Conservation (phyloP, 37 sponge, comb jelly and placozoan species). For the Chondrosia reniformis region DNA sequence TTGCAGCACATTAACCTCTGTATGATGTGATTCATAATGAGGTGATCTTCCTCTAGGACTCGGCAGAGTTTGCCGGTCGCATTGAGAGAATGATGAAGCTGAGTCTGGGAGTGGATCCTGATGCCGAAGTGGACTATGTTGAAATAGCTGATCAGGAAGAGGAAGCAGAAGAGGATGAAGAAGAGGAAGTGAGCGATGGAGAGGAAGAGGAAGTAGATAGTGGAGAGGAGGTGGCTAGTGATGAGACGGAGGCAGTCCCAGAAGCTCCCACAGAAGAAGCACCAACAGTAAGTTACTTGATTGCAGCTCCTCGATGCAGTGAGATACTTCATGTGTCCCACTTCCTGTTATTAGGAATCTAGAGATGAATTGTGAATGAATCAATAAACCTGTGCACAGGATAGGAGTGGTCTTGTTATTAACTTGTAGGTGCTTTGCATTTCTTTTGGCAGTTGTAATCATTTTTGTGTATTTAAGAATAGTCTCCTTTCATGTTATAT, state of each 20-base stretch:
- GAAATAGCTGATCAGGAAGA: conserved; percentile 13
- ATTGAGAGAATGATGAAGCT: conserved; percentile 92
- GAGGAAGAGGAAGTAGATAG: conserved; percentile 47
- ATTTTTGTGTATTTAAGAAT: too few species aligned
- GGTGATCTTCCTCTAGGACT: conserved; percentile 42
- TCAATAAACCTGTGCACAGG: too few species aligned
- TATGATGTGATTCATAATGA: too few species aligned
- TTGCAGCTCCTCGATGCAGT: too few species aligned
- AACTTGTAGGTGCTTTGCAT: too few species aligned
- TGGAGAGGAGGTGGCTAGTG: conserved; percentile 39
- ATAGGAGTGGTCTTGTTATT: too few species aligned
- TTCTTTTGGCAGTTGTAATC: too few species aligned
- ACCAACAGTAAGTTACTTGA: background rate
- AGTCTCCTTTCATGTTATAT: too few species aligned
- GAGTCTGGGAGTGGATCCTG: conserved; percentile 73
- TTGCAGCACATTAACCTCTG: too few species aligned
- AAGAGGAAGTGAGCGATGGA: conserved; percentile 34
- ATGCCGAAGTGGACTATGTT: conserved; percentile 37
- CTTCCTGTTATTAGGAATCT: too few species aligned
- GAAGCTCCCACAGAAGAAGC: conserved; percentile 6
- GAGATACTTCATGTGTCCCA: too few species aligned
- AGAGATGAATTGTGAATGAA: too few species aligned
- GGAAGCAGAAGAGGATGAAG: conserved; percentile 17
- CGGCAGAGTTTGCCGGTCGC: conserved; percentile 81
- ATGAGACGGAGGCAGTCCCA: background rate